Conservation (phyloP, 2,888 invertebrate species). For the Mantis religiosa region DNA sequence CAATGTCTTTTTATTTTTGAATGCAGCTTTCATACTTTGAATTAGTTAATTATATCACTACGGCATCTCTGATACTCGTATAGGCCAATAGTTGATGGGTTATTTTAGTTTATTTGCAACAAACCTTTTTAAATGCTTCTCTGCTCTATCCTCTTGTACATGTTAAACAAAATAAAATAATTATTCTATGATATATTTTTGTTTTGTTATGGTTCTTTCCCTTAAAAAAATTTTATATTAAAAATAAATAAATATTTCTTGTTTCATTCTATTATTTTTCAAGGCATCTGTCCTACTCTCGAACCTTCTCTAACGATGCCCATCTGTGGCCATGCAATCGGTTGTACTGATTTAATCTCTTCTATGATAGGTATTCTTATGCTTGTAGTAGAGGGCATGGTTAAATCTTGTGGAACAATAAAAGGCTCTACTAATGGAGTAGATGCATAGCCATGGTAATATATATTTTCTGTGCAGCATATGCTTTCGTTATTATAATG, state of each 20-base stretch:
- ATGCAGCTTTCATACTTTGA: no score
- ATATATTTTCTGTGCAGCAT: constrained; percentile 41
- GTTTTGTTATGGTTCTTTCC: neutral
- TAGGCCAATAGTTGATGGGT: no score
- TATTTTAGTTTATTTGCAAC: no score
- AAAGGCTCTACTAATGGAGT: constrained; percentile 11
- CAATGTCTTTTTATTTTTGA: no score
- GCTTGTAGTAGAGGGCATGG: neutral
- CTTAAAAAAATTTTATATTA: neutral
- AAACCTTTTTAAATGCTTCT: no score
- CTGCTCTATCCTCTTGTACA: neutral
- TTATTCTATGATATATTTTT: neutral
- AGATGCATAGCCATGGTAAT: neutral
- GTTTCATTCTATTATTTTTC: neutral
- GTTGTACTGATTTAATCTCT: constrained; percentile 36
- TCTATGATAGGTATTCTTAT: constrained; percentile 35
- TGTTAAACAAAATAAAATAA: neutral
- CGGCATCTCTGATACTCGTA: no score
- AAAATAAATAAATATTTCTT: neutral
- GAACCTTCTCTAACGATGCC: neutral
- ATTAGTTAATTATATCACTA: no score
- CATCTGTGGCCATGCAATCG: constrained; percentile 33
- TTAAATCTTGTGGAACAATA: neutral
- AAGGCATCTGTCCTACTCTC: neutral
- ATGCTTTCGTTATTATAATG: constrained; percentile 24